phyloP scores from a whole-genome alignment of 2,113 vertebrate genomes.

The Phyllopteryx taeniolatus region DNA sequence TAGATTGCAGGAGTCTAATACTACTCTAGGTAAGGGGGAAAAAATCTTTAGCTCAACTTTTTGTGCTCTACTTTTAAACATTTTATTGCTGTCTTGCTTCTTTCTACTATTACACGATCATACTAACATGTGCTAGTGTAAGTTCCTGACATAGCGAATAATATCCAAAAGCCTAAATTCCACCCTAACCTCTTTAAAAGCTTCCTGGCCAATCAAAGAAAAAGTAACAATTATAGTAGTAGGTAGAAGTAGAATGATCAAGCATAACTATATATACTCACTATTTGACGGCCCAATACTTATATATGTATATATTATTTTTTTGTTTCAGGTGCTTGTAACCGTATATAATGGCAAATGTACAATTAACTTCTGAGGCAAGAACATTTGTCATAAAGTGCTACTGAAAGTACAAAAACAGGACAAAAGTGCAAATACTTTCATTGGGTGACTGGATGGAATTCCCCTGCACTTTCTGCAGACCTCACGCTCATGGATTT shows the following conservation, averaged over 20 bases:
- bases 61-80: not conserved
- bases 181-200: no score
- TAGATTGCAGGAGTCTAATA: not conserved
- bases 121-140: not conserved
- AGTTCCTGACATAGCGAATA: not conserved
- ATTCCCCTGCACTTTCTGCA: no score
- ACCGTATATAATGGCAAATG: not conserved
- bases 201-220: no score
- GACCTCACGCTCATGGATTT: no score
- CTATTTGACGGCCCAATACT: not conserved
- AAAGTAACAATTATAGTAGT: no score
- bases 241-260: not conserved
- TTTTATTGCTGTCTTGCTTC: not conserved
- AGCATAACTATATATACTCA: not conserved
- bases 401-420: no score
- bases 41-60: not conserved
- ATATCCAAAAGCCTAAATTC: no score
- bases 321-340: not conserved
- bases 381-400: no score
- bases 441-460: no score
- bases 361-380: no score
- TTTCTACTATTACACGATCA: not conserved
- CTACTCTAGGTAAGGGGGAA: not conserved
- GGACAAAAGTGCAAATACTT: no score
- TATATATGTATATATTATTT: not conserved